Evolutionary conservation across 2,797 vertebrate species (phyloP).

Genomic region (Taenioides sp.): DNA sequence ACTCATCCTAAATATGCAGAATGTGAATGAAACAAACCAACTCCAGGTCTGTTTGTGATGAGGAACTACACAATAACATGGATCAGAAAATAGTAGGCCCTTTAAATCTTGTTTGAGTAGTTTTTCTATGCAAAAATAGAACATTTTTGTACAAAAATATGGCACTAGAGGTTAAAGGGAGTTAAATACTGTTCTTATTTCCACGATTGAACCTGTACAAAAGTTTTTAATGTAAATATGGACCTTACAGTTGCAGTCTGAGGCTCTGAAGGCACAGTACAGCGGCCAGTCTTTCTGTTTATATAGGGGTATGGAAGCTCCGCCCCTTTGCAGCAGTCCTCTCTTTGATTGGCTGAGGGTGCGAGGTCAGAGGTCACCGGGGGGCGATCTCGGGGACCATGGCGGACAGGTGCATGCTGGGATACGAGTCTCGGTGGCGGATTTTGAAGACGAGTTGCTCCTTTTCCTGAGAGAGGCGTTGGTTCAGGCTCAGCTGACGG

Average conservation of each 20-base stretch:
- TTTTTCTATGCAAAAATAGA: constrained; percentile 6
- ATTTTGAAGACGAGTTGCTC: constrained; percentile 90
- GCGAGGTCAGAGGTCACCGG: constrained; percentile 33
- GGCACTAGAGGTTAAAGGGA: neutral
- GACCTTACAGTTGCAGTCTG: neutral
- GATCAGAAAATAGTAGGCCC: too few species aligned
- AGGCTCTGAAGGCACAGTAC: neutral
- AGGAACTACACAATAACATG: too few species aligned
- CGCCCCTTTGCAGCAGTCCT: neutral
- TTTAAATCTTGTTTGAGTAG: neutral
- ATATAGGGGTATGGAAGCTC: neutral
- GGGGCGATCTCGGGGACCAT: constrained; percentile 59
- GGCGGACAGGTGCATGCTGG: constrained; percentile 70
- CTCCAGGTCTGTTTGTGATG: too few species aligned
- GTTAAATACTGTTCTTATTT: neutral
- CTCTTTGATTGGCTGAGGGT: neutral
- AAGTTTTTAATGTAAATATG: neutral
- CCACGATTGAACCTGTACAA: too few species aligned
- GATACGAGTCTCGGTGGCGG: constrained; percentile 72
- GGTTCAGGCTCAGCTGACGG: constrained; percentile 76
- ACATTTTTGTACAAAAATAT: neutral
- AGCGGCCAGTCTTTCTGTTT: too few species aligned
- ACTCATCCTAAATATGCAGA: too few species aligned
- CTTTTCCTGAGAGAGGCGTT: constrained; percentile 83
- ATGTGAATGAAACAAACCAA: too few species aligned